Evolutionary conservation across 2,888 invertebrate species (phyloP).

Genomic region (Augiades crinisus): DNA sequence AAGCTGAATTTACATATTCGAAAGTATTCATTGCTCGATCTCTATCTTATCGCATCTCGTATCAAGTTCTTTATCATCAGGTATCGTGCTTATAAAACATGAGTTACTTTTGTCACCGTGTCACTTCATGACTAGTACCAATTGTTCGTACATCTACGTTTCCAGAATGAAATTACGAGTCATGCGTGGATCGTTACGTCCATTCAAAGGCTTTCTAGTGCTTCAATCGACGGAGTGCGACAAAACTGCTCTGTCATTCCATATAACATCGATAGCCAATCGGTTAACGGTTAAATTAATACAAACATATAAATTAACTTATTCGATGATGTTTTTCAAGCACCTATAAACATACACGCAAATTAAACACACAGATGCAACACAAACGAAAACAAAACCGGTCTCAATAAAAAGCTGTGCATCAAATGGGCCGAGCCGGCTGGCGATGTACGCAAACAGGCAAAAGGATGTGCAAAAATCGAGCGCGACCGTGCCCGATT

Average conservation of each 20-base stretch:
- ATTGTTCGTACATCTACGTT: slow-evolving; percentile 41
- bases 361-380: slow-evolving; percentile 49
- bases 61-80: slow-evolving; percentile 12
- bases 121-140: slow-evolving; percentile 41
- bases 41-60: slow-evolving; percentile 7
- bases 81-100: background rate
- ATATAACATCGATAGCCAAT: slow-evolving; percentile 32
- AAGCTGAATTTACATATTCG: slow-evolving; percentile 22
- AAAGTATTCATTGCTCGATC: slow-evolving; percentile 20
- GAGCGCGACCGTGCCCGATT: slow-evolving; percentile 51
- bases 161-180: slow-evolving; percentile 27
- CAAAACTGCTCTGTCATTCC: slow-evolving; percentile 30
- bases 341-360: slow-evolving; percentile 29
- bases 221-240: slow-evolving; percentile 21
- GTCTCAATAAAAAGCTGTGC: slow-evolving; percentile 56
- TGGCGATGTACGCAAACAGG: slow-evolving; percentile 55
- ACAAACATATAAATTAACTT: slow-evolving; percentile 31
- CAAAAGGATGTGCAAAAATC: slow-evolving; percentile 73
- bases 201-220: slow-evolving; percentile 22
- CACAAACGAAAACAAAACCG: slow-evolving; percentile 46
- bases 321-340: slow-evolving; percentile 29
- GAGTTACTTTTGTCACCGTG: slow-evolving; percentile 48
- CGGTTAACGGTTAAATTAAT: slow-evolving; percentile 28
- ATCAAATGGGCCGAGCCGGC: slow-evolving; percentile 51
- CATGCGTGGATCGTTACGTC: slow-evolving; percentile 28